These are phyloP conservation scores for Opisthograptis luteolata DNA, from an alignment of 2,888 invertebrate genomes.

Conservation along the genomic window DNA sequence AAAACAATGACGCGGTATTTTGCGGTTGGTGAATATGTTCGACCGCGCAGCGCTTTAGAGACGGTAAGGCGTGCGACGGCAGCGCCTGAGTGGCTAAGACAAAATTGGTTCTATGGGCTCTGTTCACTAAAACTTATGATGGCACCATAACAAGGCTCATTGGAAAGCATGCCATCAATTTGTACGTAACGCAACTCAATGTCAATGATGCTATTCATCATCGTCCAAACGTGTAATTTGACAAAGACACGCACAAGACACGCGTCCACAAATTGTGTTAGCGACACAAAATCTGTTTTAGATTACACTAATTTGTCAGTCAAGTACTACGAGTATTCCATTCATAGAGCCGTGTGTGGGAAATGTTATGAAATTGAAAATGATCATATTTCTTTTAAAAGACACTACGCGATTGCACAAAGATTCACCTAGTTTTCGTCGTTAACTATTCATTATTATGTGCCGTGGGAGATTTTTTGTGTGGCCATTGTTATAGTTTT, in stretches of 20 bases:
- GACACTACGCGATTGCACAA: slow-evolving; percentile 80
- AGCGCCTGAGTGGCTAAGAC: too few species aligned
- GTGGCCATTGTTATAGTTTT: slow-evolving; percentile 71
- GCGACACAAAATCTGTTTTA: slow-evolving; percentile 74
- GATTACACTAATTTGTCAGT: slow-evolving; percentile 81
- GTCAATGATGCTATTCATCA: slow-evolving; percentile 58
- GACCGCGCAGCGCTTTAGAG: too few species aligned
- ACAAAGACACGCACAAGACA: slow-evolving; percentile 56
- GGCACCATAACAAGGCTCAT: slow-evolving; percentile 23
- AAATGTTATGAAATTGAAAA: slow-evolving; percentile 83
- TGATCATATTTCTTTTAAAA: slow-evolving; percentile 84
- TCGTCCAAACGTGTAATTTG: slow-evolving; percentile 61
- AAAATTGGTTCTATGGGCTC: background rate
- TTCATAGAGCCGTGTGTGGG: slow-evolving; percentile 76
- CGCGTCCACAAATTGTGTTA: slow-evolving; percentile 56
- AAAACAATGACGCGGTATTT: too few species aligned
- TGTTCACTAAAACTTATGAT: slow-evolving; percentile 16
- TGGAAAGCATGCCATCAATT: slow-evolving; percentile 38
- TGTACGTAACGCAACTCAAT: slow-evolving; percentile 31
- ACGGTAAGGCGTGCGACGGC: too few species aligned
- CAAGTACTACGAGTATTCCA: slow-evolving; percentile 64
- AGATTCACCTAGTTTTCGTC: slow-evolving; percentile 84
- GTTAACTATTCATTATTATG: slow-evolving; percentile 82
- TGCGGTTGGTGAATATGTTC: too few species aligned
- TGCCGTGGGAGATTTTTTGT: slow-evolving; percentile 81